These are phyloP conservation scores for Ataeniobius toweri DNA, from an alignment of 2,797 vertebrate genomes.

Conservation along the genomic window DNA sequence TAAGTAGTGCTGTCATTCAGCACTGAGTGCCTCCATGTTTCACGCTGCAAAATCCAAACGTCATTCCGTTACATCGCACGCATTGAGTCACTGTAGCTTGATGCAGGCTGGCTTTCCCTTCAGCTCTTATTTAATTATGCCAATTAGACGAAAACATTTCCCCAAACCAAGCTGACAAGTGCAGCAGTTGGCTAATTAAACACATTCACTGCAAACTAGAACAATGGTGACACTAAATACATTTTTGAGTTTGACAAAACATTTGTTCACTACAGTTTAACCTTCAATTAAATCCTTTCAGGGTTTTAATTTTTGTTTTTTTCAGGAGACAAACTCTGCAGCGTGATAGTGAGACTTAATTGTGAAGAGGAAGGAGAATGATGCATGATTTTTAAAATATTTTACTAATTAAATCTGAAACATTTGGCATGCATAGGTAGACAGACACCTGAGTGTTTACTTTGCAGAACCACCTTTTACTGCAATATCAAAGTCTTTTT, in stretches of 20 bases:
- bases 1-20: constrained; percentile 66
- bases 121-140: constrained; percentile 57
- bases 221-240: constrained; percentile 46
- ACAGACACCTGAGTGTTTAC: not conserved
- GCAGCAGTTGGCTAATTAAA: constrained; percentile 66
- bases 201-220: constrained; percentile 64
- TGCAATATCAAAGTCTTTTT: too few species aligned
- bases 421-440: not conserved
- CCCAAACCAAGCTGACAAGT: constrained; percentile 41
- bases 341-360: not conserved
- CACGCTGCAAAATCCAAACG: constrained; percentile 41
- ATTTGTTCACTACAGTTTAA: constrained; percentile 45
- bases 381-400: not conserved
- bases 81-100: constrained; percentile 49
- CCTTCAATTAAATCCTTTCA: constrained; percentile 19
- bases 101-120: constrained; percentile 38
- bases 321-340: constrained; percentile 6
- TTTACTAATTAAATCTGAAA: not conserved
- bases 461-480: too few species aligned
- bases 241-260: constrained; percentile 49
- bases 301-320: constrained; percentile 8
- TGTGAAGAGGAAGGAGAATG: not conserved
- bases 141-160: constrained; percentile 58
- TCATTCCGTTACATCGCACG: constrained; percentile 29
- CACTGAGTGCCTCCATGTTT: constrained; percentile 51